phyloP scores from a whole-genome alignment of 2,888 invertebrate species.

The Dolichomitus sp. region DNA sequence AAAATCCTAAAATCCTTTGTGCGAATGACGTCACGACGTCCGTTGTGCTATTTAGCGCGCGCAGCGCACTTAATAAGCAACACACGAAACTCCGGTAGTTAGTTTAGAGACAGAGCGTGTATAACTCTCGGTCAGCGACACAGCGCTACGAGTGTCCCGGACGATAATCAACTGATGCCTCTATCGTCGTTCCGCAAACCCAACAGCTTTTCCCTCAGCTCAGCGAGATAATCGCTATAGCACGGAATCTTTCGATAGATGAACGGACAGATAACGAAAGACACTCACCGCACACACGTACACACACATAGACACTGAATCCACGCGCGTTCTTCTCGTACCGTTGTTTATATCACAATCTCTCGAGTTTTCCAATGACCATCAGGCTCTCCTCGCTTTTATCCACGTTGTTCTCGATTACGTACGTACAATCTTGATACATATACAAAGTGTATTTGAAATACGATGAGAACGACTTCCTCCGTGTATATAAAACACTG shows the following conservation, averaged over 20 bases:
- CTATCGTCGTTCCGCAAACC: constrained; percentile 5
- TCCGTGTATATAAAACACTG: constrained; percentile 11
- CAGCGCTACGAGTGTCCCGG: constrained; percentile 29
- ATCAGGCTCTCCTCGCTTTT: neutral
- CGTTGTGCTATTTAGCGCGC: constrained; percentile 1
- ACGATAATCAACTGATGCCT: constrained; percentile 54
- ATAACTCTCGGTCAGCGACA: constrained; percentile 16
- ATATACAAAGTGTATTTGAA: neutral
- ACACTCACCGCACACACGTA: constrained; percentile 9
- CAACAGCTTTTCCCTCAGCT: constrained; percentile 39
- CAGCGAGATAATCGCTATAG: constrained; percentile 39
- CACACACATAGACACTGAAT: neutral
- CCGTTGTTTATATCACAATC: constrained; percentile 17
- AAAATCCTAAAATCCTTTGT: neutral
- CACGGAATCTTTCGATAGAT: constrained; percentile 34
- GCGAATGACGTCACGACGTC: neutral
- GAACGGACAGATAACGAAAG: neutral
- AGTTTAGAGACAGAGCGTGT: neutral
- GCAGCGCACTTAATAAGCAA: constrained; percentile 6
- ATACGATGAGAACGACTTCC: neutral
- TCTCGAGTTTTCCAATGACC: constrained; percentile 18
- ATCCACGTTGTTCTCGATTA: neutral
- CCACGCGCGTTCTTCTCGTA: neutral
- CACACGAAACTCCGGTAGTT: neutral
- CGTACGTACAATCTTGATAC: neutral